Evolutionary conservation across 2,888 invertebrate species (phyloP), one percentile per base, ranked within the genome.

Genomic region (Chrysodeixis includens): DNA sequence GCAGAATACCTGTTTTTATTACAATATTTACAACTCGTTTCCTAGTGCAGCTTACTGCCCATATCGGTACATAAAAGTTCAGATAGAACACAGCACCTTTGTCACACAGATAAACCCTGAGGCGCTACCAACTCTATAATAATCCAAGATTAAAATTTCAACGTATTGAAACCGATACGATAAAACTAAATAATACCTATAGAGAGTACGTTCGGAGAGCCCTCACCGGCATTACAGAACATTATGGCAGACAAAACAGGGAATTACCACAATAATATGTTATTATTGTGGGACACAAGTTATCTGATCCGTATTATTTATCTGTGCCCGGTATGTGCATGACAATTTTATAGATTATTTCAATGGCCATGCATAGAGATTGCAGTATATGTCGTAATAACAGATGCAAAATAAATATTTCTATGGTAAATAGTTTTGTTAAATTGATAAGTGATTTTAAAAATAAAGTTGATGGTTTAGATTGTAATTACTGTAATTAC

Each of bases 251-350:
- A 88, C 87, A 86, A 85, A 88, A 83, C 86, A 81, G 83, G 79
- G 85, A 81, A 90, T 92, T 91, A 90, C 88, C 76, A 76, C 93
- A 93, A 93, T 93, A 90, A 90, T 90, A 92, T 91, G 93, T 93
- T 93, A 93, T 93, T 92, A 93, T 90, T 88, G 84, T 85, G 88
- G 86, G 92, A 92, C 90, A 90, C 86, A 88, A 87, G 83, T 90
- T 93, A 93, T 92, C 93, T 89, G 92, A 92, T 90, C 88, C 80
- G 88, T 89, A 90, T 92, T 93, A 93, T 93, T 93, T 93, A 93
- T 93, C 92, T 89, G 89, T 75, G 76, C 66, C 76, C 83, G 88
- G 88, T 87, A 90, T 92, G 87, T 89, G 93, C 92, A 93, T 93
- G 92, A 93, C 93, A 91, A 93, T 94, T 93, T 93, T 89, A 90